phyloP scores from a whole-genome alignment of 2,797 vertebrate species.

The Sylvia borin region DNA sequence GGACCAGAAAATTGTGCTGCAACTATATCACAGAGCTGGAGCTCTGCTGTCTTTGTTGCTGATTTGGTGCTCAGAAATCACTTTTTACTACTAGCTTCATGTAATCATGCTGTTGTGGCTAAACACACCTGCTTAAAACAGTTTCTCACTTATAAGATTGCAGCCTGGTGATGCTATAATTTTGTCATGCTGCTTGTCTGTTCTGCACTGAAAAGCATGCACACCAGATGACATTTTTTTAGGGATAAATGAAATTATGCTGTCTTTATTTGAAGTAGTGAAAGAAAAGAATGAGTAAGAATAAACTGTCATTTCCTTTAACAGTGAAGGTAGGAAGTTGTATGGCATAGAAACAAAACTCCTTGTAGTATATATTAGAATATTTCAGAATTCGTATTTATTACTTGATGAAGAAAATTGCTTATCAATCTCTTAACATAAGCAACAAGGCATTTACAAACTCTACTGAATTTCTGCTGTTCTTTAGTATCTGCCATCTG shows the following conservation, averaged over 20 bases:
- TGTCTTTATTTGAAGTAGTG: not conserved
- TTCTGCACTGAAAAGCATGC: not conserved
- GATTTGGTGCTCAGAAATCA: not conserved
- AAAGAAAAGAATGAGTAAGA: not conserved
- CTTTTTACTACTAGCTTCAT: not conserved
- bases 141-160: not conserved
- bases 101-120: not conserved
- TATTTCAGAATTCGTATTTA: not conserved
- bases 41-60: not conserved
- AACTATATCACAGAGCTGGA: not conserved
- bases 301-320: not conserved
- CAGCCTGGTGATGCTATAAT: not conserved
- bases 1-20: not conserved
- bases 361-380: not conserved
- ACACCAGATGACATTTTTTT: conserved; percentile 2
- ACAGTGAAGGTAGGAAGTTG: not conserved
- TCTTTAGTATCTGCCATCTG: not conserved
- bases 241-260: not conserved
- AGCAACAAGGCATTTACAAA: not conserved
- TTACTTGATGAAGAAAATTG: not conserved
- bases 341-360: not conserved
- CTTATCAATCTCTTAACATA: not conserved
- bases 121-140: not conserved
- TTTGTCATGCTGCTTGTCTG: conserved; percentile 1
- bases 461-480: not conserved